Evolutionary conservation across 1,140 invertebrate genomes (phyloP), one percentile per base, ranked within the genome.

Genomic region (Colletes gigas): DNA sequence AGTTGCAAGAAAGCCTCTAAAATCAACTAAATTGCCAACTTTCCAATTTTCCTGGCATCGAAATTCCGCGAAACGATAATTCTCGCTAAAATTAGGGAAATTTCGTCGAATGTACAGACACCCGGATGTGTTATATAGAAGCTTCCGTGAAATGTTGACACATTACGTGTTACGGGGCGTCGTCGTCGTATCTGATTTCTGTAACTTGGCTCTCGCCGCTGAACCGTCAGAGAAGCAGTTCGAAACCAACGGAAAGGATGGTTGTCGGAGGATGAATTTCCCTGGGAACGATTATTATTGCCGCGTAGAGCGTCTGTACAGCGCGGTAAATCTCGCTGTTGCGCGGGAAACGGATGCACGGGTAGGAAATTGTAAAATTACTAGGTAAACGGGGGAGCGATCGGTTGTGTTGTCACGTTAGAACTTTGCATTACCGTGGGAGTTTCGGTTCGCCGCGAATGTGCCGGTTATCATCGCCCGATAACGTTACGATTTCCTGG

Each of bases 321-420:
- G n/a, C 69, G 39, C 69, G 69, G 70, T 63, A 73, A 65, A 72
- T 79, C 70, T 79, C 65, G 77, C 14, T n/a, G 30, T 50, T 69
- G 50, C 50, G 7, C 83, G 72, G 79, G 83, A 84, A 85, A 68
- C 83, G 83, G 83, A 85, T 85, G 55, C 59, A 55, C 17, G 52
- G 17, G 30, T 14, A 47, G 83, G 83, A 81, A 81, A 85, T 85
- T 71, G 82, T 78, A 76, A 85, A 85, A 85, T 84, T 85, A 79
- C 70, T n/a, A 17, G n/a, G 39, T 17, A 17, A n/a, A 15, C 54
- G 55, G 6, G 55, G 4, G 17, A 4, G 8, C 41, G 66, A 73
- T 79, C 69, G 69, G 59, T 47, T 44, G 59, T 57, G 69, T 50
- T 55, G 57, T 63, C 77, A 73, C 69, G 77, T 79, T 55, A 79